Percentiles rank a stretch among this genome's conserved stretches.
Conservation (phyloP, 2,113 vertebrate genomes). For the Hypanus sabinus region DNA sequence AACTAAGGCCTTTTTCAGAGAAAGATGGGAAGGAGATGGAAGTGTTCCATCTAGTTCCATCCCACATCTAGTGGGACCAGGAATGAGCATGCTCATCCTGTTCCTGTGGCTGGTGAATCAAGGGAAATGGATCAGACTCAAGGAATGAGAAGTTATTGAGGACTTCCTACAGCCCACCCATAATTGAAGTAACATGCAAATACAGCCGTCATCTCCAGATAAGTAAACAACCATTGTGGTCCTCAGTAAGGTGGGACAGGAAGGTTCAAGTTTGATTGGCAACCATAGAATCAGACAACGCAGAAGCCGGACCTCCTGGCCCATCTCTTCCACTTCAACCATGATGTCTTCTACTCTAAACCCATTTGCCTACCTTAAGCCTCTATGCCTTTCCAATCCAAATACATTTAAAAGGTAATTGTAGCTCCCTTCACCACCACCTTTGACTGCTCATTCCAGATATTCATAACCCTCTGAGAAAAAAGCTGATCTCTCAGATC, state of each 20-base stretch:
- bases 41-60: no score
- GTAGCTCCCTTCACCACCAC: no score
- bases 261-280: background rate
- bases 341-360: no score
- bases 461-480: no score
- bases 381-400: no score
- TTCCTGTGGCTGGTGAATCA: background rate
- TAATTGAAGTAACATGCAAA: background rate
- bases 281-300: no score
- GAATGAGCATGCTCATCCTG: background rate
- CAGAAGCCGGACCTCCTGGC: no score
- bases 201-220: background rate
- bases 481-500: no score
- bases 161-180: background rate
- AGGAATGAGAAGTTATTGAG: background rate
- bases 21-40: background rate
- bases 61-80: background rate
- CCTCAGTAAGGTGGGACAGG: background rate
- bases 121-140: background rate
- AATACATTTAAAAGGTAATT: no score
- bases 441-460: no score
- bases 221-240: background rate
- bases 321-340: no score
- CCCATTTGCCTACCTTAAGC: no score
- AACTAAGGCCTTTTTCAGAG: background rate